Percentiles rank a stretch among this genome's conserved stretches.
Conservation (phyloP, 2,113 vertebrate genomes). For the Lepus europaeus region DNA sequence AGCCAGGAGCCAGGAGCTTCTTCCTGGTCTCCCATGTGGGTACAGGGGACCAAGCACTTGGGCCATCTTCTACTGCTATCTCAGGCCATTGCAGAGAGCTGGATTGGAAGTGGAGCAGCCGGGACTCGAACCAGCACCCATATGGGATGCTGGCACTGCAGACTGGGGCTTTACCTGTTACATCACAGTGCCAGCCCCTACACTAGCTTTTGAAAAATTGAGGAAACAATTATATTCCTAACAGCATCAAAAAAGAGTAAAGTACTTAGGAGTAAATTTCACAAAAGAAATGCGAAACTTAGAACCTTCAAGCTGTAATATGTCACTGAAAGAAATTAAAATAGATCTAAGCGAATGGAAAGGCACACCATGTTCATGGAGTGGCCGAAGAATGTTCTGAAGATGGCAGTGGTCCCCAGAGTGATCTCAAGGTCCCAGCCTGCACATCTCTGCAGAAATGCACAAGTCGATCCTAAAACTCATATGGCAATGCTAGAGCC, state of each 20-base stretch:
- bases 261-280: slow-evolving; percentile 8
- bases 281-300: neutral
- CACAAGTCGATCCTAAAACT: slow-evolving; percentile 26
- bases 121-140: too few relatives aligned
- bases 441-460: neutral
- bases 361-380: neutral
- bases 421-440: neutral
- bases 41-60: too few relatives aligned
- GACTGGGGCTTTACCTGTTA: too few relatives aligned
- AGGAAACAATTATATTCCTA: neutral
- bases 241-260: slow-evolving; percentile 21
- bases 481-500: neutral
- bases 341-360: neutral
- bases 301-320: neutral
- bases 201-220: neutral
- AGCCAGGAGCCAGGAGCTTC: too few relatives aligned
- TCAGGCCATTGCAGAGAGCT: too few relatives aligned
- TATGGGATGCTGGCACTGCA: too few relatives aligned
- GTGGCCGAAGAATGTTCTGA: neutral
- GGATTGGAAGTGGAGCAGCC: too few relatives aligned
- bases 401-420: neutral
- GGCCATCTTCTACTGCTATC: too few relatives aligned
- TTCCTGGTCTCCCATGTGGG: too few relatives aligned
- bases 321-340: neutral
- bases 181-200: too few relatives aligned